These are phyloP conservation scores for Elegia similella DNA, from an alignment of 2,888 invertebrate genomes.

Conservation along the genomic window DNA sequence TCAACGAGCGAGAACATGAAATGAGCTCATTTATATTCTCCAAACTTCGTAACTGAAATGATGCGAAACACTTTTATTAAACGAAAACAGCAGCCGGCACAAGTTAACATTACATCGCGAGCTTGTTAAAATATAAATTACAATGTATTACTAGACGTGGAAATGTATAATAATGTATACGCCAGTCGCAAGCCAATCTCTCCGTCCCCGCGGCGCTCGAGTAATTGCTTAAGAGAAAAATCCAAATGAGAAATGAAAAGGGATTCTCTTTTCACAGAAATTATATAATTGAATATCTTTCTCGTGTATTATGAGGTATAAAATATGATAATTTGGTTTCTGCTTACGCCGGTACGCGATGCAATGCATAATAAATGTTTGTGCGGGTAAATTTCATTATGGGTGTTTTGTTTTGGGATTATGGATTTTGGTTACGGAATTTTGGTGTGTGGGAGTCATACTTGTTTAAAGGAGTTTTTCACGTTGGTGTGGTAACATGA, in stretches of 20 bases:
- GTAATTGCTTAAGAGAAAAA: slow-evolving; percentile 82
- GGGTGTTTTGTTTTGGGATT: slow-evolving; percentile 8
- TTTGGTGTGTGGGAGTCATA: too few species aligned
- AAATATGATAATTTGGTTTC: slow-evolving; percentile 81
- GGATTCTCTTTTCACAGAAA: slow-evolving; percentile 78
- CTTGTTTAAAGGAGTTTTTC: too few species aligned
- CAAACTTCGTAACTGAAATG: slow-evolving; percentile 66
- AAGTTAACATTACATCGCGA: slow-evolving; percentile 71
- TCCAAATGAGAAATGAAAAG: slow-evolving; percentile 82
- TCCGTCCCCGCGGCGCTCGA: slow-evolving; percentile 60
- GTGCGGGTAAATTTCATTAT: slow-evolving; percentile 1
- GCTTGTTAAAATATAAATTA: slow-evolving; percentile 75
- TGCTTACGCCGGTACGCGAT: slow-evolving; percentile 51
- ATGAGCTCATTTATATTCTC: slow-evolving; percentile 62
- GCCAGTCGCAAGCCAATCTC: slow-evolving; percentile 54
- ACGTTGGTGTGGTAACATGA: too few species aligned
- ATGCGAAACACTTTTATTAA: slow-evolving; percentile 69
- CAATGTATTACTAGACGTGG: slow-evolving; percentile 54
- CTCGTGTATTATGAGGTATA: slow-evolving; percentile 80
- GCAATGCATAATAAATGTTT: slow-evolving; percentile 11
- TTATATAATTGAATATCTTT: slow-evolving; percentile 81
- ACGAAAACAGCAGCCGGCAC: slow-evolving; percentile 62
- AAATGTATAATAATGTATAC: slow-evolving; percentile 39
- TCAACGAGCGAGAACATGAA: slow-evolving; percentile 44
- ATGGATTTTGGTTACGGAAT: not conserved